These are phyloP conservation scores for Trachymyrmex cornetzi DNA, from an alignment of 1,140 invertebrate species.

Conservation along the genomic window DNA sequence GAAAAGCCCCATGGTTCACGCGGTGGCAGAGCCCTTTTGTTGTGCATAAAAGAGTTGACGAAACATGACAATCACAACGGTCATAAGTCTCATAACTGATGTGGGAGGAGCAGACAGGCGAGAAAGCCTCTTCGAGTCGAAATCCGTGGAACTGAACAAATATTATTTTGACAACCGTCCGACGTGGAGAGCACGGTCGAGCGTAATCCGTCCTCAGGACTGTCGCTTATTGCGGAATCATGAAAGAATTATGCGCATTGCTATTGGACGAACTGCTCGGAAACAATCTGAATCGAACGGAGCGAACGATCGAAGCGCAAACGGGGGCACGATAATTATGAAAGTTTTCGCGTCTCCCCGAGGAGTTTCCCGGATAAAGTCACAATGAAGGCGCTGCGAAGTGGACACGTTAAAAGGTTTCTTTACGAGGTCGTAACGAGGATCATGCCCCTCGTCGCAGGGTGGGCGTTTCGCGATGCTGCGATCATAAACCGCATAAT, in stretches of 20 bases:
- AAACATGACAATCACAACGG: constrained; percentile 84
- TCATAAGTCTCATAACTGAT: constrained; percentile 78
- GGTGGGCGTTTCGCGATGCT: constrained; percentile 62
- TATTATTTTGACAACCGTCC: constrained; percentile 80
- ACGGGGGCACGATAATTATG: not conserved
- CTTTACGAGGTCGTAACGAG: constrained; percentile 81
- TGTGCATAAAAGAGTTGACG: constrained; percentile 84
- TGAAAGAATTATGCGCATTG: constrained; percentile 62
- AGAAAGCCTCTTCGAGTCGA: constrained; percentile 50
- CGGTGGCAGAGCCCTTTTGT: constrained; percentile 73
- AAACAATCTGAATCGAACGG: not conserved
- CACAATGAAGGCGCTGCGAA: constrained; percentile 37
- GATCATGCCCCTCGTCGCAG: constrained; percentile 69
- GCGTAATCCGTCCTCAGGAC: constrained; percentile 32
- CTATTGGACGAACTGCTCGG: not conserved
- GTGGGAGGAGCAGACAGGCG: constrained; percentile 76
- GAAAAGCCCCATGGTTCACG: constrained; percentile 55
- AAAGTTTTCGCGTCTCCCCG: not conserved
- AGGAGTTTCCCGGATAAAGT: not conserved
- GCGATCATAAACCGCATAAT: constrained; percentile 78
- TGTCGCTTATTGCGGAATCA: constrained; percentile 71
- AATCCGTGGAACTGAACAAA: constrained; percentile 76
- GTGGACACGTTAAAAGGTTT: constrained; percentile 79
- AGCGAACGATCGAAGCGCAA: not conserved
- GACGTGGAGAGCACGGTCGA: constrained; percentile 51